A percentile compares a stretch with the other conserved stretches of the same genome.
Evolutionary conservation across 2,113 vertebrate species (phyloP).

Genomic region (Carassius gibelio): DNA sequence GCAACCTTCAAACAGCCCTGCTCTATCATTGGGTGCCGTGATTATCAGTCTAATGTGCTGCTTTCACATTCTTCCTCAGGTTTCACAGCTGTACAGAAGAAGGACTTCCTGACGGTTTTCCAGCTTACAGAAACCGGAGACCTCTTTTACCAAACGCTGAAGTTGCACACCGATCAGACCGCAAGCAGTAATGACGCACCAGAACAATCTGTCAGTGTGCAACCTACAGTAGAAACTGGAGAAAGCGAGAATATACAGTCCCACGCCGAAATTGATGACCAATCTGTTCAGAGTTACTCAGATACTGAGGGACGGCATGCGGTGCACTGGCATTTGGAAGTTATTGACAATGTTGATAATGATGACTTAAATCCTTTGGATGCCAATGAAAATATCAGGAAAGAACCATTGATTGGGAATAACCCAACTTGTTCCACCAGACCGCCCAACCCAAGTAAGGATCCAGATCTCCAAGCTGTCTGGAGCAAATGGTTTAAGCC

Average conservation of each 20-base stretch:
- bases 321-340: constrained; percentile 16
- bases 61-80: constrained; percentile 66
- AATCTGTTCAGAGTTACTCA: not conserved
- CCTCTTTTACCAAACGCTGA: constrained; percentile 83
- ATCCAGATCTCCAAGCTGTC: not conserved
- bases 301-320: not conserved
- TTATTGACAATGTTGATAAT: constrained; percentile 43
- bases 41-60: not conserved
- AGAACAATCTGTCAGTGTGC: not conserved
- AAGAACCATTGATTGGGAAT: not conserved
- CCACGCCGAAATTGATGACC: not conserved
- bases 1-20: not conserved
- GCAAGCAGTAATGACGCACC: not conserved
- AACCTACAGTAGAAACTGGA: not conserved
- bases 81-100: constrained; percentile 64
- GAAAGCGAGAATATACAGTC: not conserved
- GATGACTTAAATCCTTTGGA: not conserved
- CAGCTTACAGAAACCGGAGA: constrained; percentile 86
- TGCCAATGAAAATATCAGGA: not conserved
- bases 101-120: constrained; percentile 74
- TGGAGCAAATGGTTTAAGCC: constrained; percentile 73
- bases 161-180: constrained; percentile 28
- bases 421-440: not conserved
- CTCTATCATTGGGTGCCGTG: not conserved
- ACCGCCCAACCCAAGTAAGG: not conserved